These are phyloP conservation scores for Siniperca chuatsi DNA, from an alignment of 2,113 vertebrate species.

Conservation along the genomic window DNA sequence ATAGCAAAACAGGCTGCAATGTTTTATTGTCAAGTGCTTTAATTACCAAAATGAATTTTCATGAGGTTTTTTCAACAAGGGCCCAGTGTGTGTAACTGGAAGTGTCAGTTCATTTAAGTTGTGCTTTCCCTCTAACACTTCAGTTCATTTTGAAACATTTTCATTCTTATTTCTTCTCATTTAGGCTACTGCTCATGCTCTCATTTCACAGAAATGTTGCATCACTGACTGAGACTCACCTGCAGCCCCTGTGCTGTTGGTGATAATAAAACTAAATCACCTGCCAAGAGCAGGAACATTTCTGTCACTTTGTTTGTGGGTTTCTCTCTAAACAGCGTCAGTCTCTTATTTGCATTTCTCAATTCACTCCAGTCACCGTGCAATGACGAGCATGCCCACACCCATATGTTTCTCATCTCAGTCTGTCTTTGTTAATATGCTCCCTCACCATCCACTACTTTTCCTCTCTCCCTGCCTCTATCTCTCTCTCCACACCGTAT, in stretches of 20 bases:
- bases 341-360: slow-evolving; percentile 31
- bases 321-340: neutral
- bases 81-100: neutral
- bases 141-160: neutral
- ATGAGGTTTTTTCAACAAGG: neutral
- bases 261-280: slow-evolving; percentile 27
- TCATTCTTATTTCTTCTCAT: neutral
- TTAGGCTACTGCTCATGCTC: neutral
- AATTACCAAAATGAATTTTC: neutral
- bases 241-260: slow-evolving; percentile 4
- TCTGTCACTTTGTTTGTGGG: neutral
- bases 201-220: slow-evolving; percentile 26
- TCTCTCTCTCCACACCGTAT: slow-evolving; percentile 15
- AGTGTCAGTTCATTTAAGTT: neutral
- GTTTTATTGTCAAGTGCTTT: neutral
- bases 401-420: slow-evolving; percentile 46
- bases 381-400: slow-evolving; percentile 18
- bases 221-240: slow-evolving; percentile 1
- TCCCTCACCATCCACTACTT: slow-evolving; percentile 9
- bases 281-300: slow-evolving; percentile 7
- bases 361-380: slow-evolving; percentile 10
- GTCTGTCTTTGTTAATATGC: slow-evolving; percentile 38
- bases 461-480: slow-evolving; percentile 2
- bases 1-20: neutral
- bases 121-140: neutral